phyloP scores from a whole-genome alignment of 2,113 vertebrate genomes.

The Lophotis ruficrista region DNA sequence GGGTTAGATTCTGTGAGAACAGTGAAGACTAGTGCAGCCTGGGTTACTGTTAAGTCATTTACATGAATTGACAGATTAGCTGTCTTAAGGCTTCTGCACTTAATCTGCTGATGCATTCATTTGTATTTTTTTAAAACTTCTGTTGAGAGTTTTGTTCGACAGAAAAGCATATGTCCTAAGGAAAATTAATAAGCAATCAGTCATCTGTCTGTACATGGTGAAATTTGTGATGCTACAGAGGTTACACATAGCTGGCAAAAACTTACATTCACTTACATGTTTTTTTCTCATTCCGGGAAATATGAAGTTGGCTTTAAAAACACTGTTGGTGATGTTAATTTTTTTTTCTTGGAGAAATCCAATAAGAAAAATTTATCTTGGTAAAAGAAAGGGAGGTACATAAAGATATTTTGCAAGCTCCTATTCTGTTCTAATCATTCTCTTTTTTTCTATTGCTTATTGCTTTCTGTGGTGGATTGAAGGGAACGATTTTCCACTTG shows the following conservation, averaged over 20 bases:
- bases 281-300: neutral
- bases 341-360: neutral
- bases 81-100: neutral
- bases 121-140: neutral
- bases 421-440: neutral
- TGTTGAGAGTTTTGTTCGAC: neutral
- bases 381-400: neutral
- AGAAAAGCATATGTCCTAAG: neutral
- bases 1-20: neutral
- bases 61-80: neutral
- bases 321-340: neutral
- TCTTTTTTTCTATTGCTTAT: neutral
- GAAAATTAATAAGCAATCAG: neutral
- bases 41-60: neutral
- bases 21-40: neutral
- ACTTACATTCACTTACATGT: neutral
- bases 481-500: neutral
- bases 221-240: neutral
- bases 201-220: neutral
- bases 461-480: neutral
- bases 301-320: neutral
- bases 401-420: neutral
- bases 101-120: neutral
- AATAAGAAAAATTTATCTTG: neutral
- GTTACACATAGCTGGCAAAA: neutral